phyloP scores from a whole-genome alignment of 1,140 invertebrate species.

The Dinothrombium tinctorium region DNA sequence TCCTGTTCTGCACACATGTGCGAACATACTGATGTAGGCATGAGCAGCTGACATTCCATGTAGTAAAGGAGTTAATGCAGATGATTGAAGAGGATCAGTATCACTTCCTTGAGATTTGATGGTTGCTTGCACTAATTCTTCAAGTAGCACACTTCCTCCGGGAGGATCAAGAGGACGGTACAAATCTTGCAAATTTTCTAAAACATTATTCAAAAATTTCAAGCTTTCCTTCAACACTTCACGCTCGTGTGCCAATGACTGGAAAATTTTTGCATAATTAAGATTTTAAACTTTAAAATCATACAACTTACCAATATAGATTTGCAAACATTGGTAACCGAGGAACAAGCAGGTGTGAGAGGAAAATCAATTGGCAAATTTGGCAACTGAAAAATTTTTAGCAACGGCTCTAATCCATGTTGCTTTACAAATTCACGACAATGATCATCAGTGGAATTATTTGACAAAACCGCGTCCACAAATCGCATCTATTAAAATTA shows the following conservation, averaged over 20 bases:
- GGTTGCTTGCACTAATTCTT: slow-evolving; percentile 44
- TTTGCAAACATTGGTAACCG: slow-evolving; percentile 63
- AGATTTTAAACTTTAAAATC: background rate
- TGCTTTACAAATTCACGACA: slow-evolving; percentile 62
- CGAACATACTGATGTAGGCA: slow-evolving; percentile 65
- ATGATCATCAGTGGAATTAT: slow-evolving; percentile 75
- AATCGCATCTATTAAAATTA: slow-evolving; percentile 56
- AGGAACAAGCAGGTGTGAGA: slow-evolving; percentile 50
- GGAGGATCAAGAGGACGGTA: slow-evolving; percentile 38
- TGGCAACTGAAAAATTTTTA: slow-evolving; percentile 49
- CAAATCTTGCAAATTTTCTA: slow-evolving; percentile 40
- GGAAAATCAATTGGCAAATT: slow-evolving; percentile 72
- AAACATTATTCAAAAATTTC: slow-evolving; percentile 40
- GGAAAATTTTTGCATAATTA: no score
- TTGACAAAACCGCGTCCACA: slow-evolving; percentile 66
- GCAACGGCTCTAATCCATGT: slow-evolving; percentile 45
- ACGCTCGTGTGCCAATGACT: slow-evolving; percentile 44
- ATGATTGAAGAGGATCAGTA: slow-evolving; percentile 37
- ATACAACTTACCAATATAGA: slow-evolving; percentile 49
- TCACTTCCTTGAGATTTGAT: slow-evolving; percentile 31
- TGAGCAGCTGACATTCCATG: slow-evolving; percentile 61
- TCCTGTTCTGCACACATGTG: slow-evolving; percentile 58
- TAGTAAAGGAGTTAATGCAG: slow-evolving; percentile 38
- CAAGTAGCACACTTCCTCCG: slow-evolving; percentile 47
- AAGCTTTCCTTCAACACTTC: slow-evolving; percentile 48